phyloP scores from a whole-genome alignment of 2,113 vertebrate genomes.

The Megaleporinus macrocephalus region DNA sequence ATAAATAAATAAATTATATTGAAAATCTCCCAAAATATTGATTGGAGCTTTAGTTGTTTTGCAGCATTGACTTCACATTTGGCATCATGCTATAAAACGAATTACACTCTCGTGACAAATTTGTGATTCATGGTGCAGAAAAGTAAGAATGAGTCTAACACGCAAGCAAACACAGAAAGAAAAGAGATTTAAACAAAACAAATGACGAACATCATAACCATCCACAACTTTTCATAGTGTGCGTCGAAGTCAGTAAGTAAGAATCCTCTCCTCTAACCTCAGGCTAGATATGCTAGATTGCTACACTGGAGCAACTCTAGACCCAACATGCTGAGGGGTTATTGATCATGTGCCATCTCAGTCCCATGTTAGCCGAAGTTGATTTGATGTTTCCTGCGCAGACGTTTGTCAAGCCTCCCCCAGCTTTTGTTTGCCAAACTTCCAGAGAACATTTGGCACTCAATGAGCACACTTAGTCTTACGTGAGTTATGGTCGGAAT shows the following conservation, averaged over 20 bases:
- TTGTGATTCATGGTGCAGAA: neutral
- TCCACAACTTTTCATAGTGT: neutral
- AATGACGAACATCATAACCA: neutral
- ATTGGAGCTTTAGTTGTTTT: too few relatives aligned
- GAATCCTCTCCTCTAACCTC: neutral
- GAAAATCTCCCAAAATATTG: too few relatives aligned
- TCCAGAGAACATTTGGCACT: slow-evolving; percentile 32
- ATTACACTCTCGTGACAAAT: too few relatives aligned
- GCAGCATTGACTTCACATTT: too few relatives aligned
- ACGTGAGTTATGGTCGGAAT: slow-evolving; percentile 55
- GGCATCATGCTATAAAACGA: too few relatives aligned
- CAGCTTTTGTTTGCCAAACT: slow-evolving; percentile 39
- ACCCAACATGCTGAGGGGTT: neutral
- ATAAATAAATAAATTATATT: too few relatives aligned
- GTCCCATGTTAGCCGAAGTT: neutral
- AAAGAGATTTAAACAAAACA: neutral
- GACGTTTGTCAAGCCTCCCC: slow-evolving; percentile 25
- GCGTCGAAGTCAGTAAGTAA: neutral
- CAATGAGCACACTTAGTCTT: slow-evolving; percentile 40
- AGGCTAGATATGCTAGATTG: neutral
- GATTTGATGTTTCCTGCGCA: neutral
- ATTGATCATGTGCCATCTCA: neutral
- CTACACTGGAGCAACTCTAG: neutral
- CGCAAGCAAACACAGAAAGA: neutral
- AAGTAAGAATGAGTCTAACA: neutral